Percentiles rank a stretch among this genome's conserved stretches.
Conservation (phyloP, 2,888 invertebrate genomes). For the Mythimna lalbum region DNA sequence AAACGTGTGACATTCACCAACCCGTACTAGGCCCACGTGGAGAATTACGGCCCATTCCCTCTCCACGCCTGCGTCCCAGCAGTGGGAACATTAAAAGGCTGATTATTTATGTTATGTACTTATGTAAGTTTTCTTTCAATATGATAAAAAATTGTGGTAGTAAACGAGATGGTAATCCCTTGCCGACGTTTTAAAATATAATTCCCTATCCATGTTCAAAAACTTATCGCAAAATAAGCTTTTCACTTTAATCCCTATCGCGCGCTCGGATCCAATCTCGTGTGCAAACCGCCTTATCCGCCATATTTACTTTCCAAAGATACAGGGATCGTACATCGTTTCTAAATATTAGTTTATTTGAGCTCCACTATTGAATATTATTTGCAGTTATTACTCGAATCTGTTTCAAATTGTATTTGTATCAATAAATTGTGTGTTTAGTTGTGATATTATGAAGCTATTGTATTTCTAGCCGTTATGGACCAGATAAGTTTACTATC, state of each 20-base stretch:
- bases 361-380: conserved; percentile 32
- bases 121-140: too few relatives aligned
- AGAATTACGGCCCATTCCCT: too few relatives aligned
- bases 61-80: too few relatives aligned
- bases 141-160: too few relatives aligned
- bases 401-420: conserved; percentile 36
- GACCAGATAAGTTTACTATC: too few relatives aligned
- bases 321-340: conserved; percentile 30
- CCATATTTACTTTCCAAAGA: conserved; percentile 42
- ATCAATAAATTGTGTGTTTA: conserved; percentile 15
- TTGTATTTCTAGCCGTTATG: conserved; percentile 7
- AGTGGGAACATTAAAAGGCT: too few relatives aligned
- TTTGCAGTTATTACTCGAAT: conserved; percentile 43
- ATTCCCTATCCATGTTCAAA: not conserved
- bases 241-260: not conserved
- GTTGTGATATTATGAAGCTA: conserved; percentile 13
- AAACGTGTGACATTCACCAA: too few relatives aligned
- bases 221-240: not conserved
- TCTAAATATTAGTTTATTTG: conserved; percentile 31
- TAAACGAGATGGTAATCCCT: too few relatives aligned
- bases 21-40: too few relatives aligned
- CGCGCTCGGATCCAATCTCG: conserved; percentile 17
- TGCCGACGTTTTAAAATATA: not conserved
- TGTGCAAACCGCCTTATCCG: conserved; percentile 23
- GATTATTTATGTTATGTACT: too few relatives aligned